Base-by-base conservation (phyloP, 2,888 invertebrate genomes). In the Phasia obesa region DNA sequence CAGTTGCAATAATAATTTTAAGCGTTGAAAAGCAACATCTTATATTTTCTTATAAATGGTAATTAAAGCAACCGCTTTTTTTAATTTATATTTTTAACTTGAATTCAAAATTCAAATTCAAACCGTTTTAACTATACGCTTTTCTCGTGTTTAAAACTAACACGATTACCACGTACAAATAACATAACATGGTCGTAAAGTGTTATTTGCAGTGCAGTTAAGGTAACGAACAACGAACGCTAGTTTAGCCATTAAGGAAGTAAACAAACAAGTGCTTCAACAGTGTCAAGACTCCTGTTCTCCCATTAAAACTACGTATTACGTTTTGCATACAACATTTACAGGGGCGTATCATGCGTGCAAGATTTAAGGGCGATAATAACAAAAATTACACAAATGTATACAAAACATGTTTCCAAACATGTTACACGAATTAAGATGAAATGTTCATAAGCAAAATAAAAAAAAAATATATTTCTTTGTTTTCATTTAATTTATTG, bases 351-450 rank as follows among this genome's bases (percentile, higher is more conserved):
- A 51, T 31, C 64, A 27, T 42, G 49, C 55, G 31, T 64, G 17
- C 35, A 57, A 59, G 78, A 78, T 78, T 78, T 71, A 71, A 71
- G 71, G 49, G 71, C 71, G 65, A 71, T 78, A 78, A 78, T 71
- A 78, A 71, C 65, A 51, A 49, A 65, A 78, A 65, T 71, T 71
- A 27, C 17, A 64, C 70, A 35, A n/a, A n/a, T n/a, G n/a, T n/a
- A n/a, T n/a, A n/a, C 15, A 64, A 77, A 62, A 38, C 25, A 55
- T 53, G 53, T 70, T 55, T 70, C 51, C 35, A 35, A 55, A 35
- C 47, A 62, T 55, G 53, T 27, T 60, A 17, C 49, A 15, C 25
- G 15, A 17, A 44, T 55, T 42, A 25, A 53, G 51, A 35, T 44
- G 31, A 57, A 67, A 13, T 42, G 23, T 49, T 35, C n/a, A 57